Base-by-base conservation (phyloP, 2,888 invertebrate genomes). In the Watsonalla binaria region DNA sequence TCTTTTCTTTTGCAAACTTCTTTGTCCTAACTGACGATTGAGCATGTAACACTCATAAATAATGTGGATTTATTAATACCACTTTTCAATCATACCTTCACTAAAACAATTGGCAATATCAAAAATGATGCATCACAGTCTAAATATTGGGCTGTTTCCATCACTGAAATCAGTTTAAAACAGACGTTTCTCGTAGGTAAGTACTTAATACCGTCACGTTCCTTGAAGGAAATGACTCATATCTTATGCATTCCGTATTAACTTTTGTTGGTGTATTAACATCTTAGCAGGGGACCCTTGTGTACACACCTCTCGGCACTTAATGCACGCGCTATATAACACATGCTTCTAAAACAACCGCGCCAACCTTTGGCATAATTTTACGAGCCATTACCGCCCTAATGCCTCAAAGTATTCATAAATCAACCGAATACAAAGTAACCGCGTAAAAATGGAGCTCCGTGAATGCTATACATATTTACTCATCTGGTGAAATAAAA, bases 301-400 rank as follows among this genome's bases (percentile, higher is more conserved):
- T 24, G 1, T 56, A 52, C 57, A 61, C 57, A 49, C 53, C 52
- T 56, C 53, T 52, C 53, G 39, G 45, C 56, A 52, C 54, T n/a
- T 49, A 55, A 56, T 54, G 54, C 55, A 37, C 49, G 14, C 47
- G 57, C 53, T 42, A 42, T 48, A 57, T 7, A 42, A 60, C 54
- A 56, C 58, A 63, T 66, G 60, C 61, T 61, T 48, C 55, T 61
- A 49, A 60, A 70, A 63, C 56, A 67, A 63, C 57, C 62, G 55
- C 55, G 58, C 59, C 61, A 55, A 65, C 63, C 65, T 64, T 63
- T 58, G 58, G 70, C 62, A 67, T 73, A 74, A 75, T 72, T 73
- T 76, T 72, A 75, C 70, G 68, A 65, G 58, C 66, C 61, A 66
- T 69, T 71, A 69, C 59, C 63, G 63, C 63, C 65, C 56, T 65